Evolutionary conservation across 2,888 invertebrate genomes (phyloP), one percentile per base, ranked within the genome.

Genomic region (Polylopha cassiicola): DNA sequence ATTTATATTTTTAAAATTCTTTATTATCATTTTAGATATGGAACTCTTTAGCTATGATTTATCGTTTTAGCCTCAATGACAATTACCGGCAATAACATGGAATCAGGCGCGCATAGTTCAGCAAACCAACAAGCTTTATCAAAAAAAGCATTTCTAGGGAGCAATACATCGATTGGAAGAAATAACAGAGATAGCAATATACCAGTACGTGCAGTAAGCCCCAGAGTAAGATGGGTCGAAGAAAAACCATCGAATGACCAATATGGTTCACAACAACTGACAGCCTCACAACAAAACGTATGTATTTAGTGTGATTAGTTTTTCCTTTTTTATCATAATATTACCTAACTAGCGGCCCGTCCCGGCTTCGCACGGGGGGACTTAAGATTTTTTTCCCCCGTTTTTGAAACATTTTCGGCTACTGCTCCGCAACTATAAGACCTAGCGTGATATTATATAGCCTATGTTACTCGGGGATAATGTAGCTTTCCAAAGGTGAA

Each of bases 1-100:
- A 13, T n/a, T n/a, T 9, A 14, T 4, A 13, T 1, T 13, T 9
- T 7, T 5, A 11, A n/a, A 4, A n/a, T 2, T 1, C 31, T 32
- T 24, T 20, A 28, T 33, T 33, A 26, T 15, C 15, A 15, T 27
- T 18, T 15, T 39, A 24, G 11, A 24, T 30, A 26, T 34, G 11
- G 21, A 15, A 16, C 21, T 39, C 20, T 29, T 28, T 31, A 44
- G 44, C 14, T 29, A 15, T 22, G 13, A 11, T n/a, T 42, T 29
- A 41, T 15, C 39, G 53, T 89, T 88, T 24, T 86, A 92, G 92
- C 91, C 65, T 92, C 91, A 55, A 90, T 91, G 75, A 90, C 91
- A 57, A 89, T 91, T 67, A 86, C 89, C 65, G 88, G 88, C 71
- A 86, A 87, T 66, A 88, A 89, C 51, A 79, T 87, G 61, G 89